These are phyloP conservation scores for Drosophila leontia DNA, from an alignment of 1,140 invertebrate genomes.

Conservation along the genomic window DNA sequence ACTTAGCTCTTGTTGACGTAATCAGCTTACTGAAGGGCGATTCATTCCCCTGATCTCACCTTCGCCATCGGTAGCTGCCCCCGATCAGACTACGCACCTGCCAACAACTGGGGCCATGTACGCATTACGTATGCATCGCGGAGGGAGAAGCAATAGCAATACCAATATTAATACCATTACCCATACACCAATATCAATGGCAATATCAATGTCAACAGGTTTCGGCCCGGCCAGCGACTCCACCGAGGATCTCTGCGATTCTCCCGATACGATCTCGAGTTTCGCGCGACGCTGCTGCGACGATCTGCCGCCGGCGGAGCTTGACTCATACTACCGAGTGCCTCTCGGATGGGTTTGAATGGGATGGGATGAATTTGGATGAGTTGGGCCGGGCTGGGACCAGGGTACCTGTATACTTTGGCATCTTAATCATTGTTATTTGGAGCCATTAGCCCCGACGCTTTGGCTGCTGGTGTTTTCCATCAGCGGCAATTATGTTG, in stretches of 20 bases:
- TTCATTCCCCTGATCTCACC: conserved; percentile 1
- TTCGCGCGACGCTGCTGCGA: conserved; percentile 45
- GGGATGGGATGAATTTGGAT: conserved; percentile 6
- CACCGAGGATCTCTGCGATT: conserved; percentile 34
- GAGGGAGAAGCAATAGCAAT: conserved; percentile 46
- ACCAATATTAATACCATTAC: conserved; percentile 75
- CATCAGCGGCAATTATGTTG: conserved; percentile 71
- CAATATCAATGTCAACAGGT: conserved; percentile 80
- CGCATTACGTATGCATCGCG: conserved; percentile 12
- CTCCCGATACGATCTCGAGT: conserved; percentile 57
- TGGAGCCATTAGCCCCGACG: conserved; percentile 69
- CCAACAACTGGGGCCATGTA: conserved; percentile 1
- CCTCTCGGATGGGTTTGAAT: conserved; percentile 6
- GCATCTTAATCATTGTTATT: conserved; percentile 80
- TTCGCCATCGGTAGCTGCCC: conserved; percentile 14
- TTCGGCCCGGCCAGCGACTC: conserved; percentile 29
- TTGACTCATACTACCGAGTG: conserved; percentile 31
- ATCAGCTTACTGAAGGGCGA: conserved; percentile 13
- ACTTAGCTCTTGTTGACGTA: conserved; percentile 9
- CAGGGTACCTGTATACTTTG: conserved; percentile 26
- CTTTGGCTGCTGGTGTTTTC: conserved; percentile 75
- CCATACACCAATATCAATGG: conserved; percentile 51
- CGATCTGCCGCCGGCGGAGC: conserved; percentile 48
- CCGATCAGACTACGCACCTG: conserved; percentile 40
- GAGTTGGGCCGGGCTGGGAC: conserved; percentile 5